phyloP scores from a whole-genome alignment of 1,140 invertebrate species.

The Pollicipes pollicipes region DNA sequence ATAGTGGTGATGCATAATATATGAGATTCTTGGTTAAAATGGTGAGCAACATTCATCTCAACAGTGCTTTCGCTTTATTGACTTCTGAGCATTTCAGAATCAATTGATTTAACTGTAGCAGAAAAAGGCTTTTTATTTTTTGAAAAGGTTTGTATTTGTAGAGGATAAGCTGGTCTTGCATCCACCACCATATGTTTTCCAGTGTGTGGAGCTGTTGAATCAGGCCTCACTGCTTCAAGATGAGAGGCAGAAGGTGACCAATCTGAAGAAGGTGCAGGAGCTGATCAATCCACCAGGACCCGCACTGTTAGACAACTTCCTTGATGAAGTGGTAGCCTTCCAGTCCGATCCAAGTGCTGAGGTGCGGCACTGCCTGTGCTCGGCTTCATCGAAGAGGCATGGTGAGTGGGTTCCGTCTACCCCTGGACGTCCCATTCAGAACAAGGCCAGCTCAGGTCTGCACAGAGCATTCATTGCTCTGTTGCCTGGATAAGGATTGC shows the following conservation, averaged over 20 bases:
- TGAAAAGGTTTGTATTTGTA: neutral
- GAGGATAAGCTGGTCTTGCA: neutral
- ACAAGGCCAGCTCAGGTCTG: constrained; percentile 12
- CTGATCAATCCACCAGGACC: constrained; percentile 64
- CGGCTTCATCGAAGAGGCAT: constrained; percentile 87
- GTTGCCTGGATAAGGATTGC: no score
- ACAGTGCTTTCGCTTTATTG: neutral
- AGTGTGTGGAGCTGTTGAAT: constrained; percentile 66
- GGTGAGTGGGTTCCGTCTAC: constrained; percentile 53
- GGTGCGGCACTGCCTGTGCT: constrained; percentile 73
- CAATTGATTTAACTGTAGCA: no score
- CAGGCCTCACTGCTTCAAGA: constrained; percentile 46
- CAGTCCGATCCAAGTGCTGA: constrained; percentile 63
- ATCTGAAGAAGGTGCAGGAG: constrained; percentile 69
- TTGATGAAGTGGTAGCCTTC: constrained; percentile 78
- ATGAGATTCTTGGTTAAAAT: no score
- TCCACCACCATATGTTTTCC: constrained; percentile 15
- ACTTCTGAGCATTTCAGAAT: no score
- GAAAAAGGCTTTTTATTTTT: no score
- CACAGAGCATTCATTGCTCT: neutral
- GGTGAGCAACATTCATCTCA: neutral
- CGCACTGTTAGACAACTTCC: constrained; percentile 62
- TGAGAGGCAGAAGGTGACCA: constrained; percentile 40
- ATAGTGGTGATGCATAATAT: neutral
- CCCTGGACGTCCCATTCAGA: constrained; percentile 10